Base-by-base conservation (phyloP, 2,797 vertebrate genomes). In the Rhabdomys pumilio region DNA sequence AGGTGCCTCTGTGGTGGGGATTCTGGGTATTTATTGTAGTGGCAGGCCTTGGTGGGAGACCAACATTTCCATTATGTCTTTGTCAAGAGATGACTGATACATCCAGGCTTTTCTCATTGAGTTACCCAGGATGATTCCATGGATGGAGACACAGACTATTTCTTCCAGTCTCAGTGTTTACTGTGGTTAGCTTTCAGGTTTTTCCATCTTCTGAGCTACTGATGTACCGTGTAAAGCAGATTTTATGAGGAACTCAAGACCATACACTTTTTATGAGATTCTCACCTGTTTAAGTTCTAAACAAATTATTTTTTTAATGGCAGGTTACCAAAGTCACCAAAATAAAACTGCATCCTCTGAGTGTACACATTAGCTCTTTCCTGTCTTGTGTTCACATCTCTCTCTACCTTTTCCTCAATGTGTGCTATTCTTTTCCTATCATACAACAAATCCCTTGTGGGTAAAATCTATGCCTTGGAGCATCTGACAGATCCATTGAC, bases 111-210 rank as follows among this genome's bases (percentile, higher is more conserved):
- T 81, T 24, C 61, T 63, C 65, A 53, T 1, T 67, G 91, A 95
- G 61, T 93, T 93, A 84, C 44, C 38, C 53, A 89, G 41, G 31
- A 24, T 14, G 73, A 19, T 19, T 88, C 50, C 44, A 50, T n/a
- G 50, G 14, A 44, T 79, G 9, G 22, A 41, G 31, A 29, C 14
- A 47, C 24, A 7, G 47, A 6, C 55, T 7, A 20, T 41, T 88
- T 77, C 41, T 90, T 91, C 69, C 11, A 80, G 4, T 67, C 50
- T 69, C 84, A 72, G 14, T 94, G 77, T 85, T 92, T 72, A 53
- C 0, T 44, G 26, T 81, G 22, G 26, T 41, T 79, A 22, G 15
- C 75, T 47, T 95, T 85, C 26, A 44, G n/a, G 12, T 41, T 89
- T 72, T n/a, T 65, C n/a, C 83, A 11, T 75, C 44, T 92, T 76